Evolutionary conservation across 2,113 vertebrate species (phyloP), one percentile per base, ranked within the genome.

Genomic region (Xerus inauris): DNA sequence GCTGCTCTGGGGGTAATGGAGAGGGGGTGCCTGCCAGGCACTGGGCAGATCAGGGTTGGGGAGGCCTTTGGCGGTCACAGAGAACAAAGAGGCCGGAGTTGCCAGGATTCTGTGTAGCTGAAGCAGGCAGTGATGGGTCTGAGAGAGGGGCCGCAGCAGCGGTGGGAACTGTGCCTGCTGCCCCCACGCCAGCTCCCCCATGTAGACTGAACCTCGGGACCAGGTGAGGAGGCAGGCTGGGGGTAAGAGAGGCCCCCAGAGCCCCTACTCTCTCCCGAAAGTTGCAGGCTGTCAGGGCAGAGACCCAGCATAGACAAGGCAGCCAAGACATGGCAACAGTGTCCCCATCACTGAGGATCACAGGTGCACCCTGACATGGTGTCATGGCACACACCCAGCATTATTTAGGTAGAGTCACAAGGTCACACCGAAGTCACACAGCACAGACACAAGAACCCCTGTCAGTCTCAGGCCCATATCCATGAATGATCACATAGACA

Each of bases 21-120:
- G 45, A 84, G 94, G 83, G 91, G 88, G 65, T 0, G 40, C 83
- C 86, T 96, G 97, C 91, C 93, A 97, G 93, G 87, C 93, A 0
- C 72, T 89, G 88, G 95, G 89, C 96, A 96, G 82, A 77, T 88
- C 51, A 38, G 69, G 86, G 75, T 82, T 14, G 80, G 86, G 64
- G 91, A 94, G 93, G 97, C 95, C 96, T 96, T 96, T 94, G 89
- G 94, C 96, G 65, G 89, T 89, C 89, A 72, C 80, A 77, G 95
- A 97, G 95, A 97, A 98, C 97, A 98, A 98, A 97, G 95, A 96
- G 38, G 76, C 81, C 69, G 72, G 96, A 94, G 97, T 97, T 98
- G 97, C 97, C 97, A 98, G 96, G 95, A 97, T 95, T 97, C 89
- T 87, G 96, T 65, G 93, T 92, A 76, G 97, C 86, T 95, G 80